These are phyloP conservation scores for Orestias chungarensis DNA, from an alignment of 2,797 vertebrate genomes.

Conservation along the genomic window DNA sequence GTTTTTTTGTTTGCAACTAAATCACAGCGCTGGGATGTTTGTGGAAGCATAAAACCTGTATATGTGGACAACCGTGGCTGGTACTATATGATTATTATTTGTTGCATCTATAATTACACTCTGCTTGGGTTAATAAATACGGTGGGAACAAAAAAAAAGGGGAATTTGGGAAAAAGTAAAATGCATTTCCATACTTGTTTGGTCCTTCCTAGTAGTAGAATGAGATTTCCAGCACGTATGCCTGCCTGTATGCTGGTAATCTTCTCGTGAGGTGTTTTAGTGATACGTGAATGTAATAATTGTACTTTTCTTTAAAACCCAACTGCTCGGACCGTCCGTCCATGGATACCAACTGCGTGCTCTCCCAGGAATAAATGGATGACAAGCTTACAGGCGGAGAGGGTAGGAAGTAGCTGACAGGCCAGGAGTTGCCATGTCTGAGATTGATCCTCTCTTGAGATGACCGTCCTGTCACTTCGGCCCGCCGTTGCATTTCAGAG, in stretches of 20 bases:
- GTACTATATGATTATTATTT: too few species aligned
- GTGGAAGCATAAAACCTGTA: too few species aligned
- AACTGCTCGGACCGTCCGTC: slow-evolving; percentile 3
- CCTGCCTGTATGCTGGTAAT: background rate
- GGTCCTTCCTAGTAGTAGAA: background rate
- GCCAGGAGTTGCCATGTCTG: slow-evolving; percentile 69
- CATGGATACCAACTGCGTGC: slow-evolving; percentile 20
- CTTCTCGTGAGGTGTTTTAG: background rate
- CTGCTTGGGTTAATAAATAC: background rate
- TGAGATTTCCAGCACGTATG: background rate
- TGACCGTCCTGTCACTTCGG: slow-evolving; percentile 84
- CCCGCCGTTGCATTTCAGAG: slow-evolving; percentile 78
- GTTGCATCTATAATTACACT: background rate
- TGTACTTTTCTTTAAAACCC: slow-evolving; percentile 6
- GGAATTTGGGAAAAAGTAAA: background rate
- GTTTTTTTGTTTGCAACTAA: too few species aligned
- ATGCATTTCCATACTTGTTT: too few species aligned
- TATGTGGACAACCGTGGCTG: too few species aligned
- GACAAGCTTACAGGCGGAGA: slow-evolving; percentile 60
- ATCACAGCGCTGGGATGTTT: too few species aligned
- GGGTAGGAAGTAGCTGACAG: slow-evolving; percentile 72
- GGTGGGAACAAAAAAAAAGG: background rate
- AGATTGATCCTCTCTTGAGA: slow-evolving; percentile 79
- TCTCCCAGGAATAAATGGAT: slow-evolving; percentile 67
- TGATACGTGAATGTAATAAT: background rate